Base-by-base conservation (phyloP, 2,797 vertebrate species). In the Oryzias dopingdopingensis region DNA sequence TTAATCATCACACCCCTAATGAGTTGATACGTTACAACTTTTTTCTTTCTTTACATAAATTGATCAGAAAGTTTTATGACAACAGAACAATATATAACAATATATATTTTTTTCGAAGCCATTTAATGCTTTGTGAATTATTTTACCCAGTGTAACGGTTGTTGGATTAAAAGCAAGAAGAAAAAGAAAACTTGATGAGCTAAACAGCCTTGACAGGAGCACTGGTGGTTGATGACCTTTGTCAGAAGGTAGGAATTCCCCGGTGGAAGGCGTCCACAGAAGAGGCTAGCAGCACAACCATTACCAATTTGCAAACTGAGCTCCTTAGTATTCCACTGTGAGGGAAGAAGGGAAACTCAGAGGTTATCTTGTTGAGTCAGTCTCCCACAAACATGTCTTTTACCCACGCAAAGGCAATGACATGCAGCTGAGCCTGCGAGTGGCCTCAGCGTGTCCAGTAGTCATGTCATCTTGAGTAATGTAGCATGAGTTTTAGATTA, bases 361-460 rank as follows among this genome's bases (percentile, higher is more conserved):
- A 70, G 53, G 70, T 81, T 76, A 69, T 78, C 40, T 12, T 14
- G 51, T 74, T 84, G 74, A 86, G 58, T 84, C 72, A 85, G 45
- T 46, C 47, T 69, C 79, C 65, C 60, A 74, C 72, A 78, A 75
- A 53, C 65, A 75, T 69, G 74, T 73, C 37, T 56, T 49, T 57
- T 45, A 65, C 69, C 65, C 65, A 71, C 60, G 3, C 54, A 62
- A 55, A 17, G 26, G 51, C 46, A 52, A 74, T 63, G 58, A 55
- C 64, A 57, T 49, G 59, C 49, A 60, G 75, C 56, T 59, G 59
- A 81, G 53, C 22, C 17, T 26, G 42, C 56, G 70, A 41, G 65
- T 70, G 73, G 70, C 72, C 29, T 24, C 52, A 18, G 3, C 17
- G 23, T 74, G 66, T 75, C 69, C 72, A 64, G 49, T 69, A 70